Conservation (phyloP, 2,113 vertebrate genomes). For the Orthonyx spaldingii region DNA sequence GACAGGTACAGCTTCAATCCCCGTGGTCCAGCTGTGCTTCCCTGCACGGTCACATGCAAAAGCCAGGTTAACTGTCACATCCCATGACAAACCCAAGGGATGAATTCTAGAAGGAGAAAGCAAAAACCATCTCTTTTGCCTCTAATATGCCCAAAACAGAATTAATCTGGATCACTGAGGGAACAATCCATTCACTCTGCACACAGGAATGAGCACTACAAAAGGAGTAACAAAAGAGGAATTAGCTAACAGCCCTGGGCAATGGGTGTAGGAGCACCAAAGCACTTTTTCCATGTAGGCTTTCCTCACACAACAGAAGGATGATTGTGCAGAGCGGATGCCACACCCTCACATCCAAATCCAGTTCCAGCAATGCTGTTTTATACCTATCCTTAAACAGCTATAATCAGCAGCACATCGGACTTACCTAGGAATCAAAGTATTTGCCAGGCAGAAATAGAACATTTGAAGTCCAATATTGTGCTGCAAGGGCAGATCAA, state of each 20-base stretch:
- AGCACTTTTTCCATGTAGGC: background rate
- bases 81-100: background rate
- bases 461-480: background rate
- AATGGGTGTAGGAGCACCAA: background rate
- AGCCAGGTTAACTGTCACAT: background rate
- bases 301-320: background rate
- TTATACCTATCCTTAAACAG: background rate
- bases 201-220: background rate
- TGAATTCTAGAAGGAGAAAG: background rate
- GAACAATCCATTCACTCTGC: background rate
- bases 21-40: background rate
- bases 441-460: slow-evolving; percentile 13
- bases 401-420: background rate
- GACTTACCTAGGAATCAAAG: background rate
- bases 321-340: background rate
- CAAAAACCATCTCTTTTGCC: background rate
- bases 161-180: background rate
- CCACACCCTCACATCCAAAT: background rate
- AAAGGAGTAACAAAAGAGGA: slow-evolving; percentile 5
- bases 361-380: background rate
- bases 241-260: background rate
- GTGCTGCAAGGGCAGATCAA: background rate
- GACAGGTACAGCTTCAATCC: background rate
- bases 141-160: background rate
- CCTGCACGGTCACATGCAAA: background rate